phyloP scores from a whole-genome alignment of 2,113 vertebrate species.

The Myrmecobius fasciatus region DNA sequence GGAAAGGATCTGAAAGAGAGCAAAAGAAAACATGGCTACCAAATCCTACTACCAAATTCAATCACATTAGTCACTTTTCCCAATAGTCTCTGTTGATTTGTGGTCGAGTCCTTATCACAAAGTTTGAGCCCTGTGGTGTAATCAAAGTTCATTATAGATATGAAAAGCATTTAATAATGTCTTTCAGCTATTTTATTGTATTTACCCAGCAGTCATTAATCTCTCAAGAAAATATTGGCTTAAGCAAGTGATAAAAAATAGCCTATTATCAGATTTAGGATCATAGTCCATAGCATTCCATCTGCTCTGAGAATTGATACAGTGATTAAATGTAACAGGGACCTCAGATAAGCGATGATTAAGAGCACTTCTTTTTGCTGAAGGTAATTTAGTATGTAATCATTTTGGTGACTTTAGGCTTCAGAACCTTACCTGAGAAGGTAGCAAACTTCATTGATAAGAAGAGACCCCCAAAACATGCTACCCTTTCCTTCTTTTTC shows the following conservation, averaged over 20 bases:
- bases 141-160: background rate
- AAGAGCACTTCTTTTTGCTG: background rate
- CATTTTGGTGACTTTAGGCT: background rate
- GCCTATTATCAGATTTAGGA: conserved; percentile 55
- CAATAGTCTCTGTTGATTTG: background rate
- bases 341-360: background rate
- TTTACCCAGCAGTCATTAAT: conserved; percentile 27
- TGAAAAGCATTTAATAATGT: conserved; percentile 24
- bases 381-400: background rate
- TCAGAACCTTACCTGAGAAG: background rate
- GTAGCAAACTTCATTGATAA: background rate
- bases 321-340: background rate
- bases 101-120: conserved; percentile 19
- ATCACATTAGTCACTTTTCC: conserved; percentile 42
- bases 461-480: background rate
- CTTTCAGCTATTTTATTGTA: conserved; percentile 28
- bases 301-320: conserved; percentile 60
- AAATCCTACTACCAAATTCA: background rate
- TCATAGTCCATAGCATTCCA: conserved; percentile 33
- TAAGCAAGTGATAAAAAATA: conserved; percentile 49
- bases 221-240: conserved; percentile 22
- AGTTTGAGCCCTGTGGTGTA: conserved; percentile 11
- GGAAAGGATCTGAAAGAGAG: background rate
- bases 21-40: conserved; percentile 16
- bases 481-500: background rate